These are phyloP conservation scores for Uloborus plumipes DNA, from an alignment of 2,888 invertebrate genomes.

Conservation along the genomic window DNA sequence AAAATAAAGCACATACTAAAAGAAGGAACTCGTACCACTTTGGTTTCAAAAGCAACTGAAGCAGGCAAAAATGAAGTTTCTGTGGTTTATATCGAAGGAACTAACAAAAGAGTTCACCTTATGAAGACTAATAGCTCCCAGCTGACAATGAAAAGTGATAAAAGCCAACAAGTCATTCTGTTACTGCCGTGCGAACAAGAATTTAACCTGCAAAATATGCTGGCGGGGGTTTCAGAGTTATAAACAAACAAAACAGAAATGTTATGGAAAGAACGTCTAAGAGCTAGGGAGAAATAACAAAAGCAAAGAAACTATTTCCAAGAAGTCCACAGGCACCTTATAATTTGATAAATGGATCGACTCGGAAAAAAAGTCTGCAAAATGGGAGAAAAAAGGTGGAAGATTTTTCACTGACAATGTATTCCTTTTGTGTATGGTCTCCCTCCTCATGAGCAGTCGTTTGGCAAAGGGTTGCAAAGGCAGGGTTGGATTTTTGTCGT, in stretches of 20 bases:
- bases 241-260: slow-evolving; percentile 16
- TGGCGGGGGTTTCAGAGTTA: not conserved
- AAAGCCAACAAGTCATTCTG: slow-evolving; percentile 38
- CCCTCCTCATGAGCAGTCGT: slow-evolving; percentile 5
- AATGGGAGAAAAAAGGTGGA: not conserved
- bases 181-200: slow-evolving; percentile 9
- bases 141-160: slow-evolving; percentile 38
- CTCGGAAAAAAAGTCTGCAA: slow-evolving; percentile 9
- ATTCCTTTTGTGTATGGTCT: slow-evolving; percentile 15
- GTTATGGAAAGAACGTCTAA: slow-evolving; percentile 18
- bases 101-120: slow-evolving; percentile 19
- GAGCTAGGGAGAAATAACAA: slow-evolving; percentile 14
- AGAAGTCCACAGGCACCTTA: slow-evolving; percentile 46
- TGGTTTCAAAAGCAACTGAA: not conserved
- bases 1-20: not conserved
- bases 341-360: slow-evolving; percentile 59
- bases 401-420: slow-evolving; percentile 22
- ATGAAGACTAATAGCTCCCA: slow-evolving; percentile 41
- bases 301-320: slow-evolving; percentile 4
- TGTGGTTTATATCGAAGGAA: not conserved
- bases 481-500: not conserved
- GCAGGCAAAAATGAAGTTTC: not conserved
- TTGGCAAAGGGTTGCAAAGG: slow-evolving; percentile 4
- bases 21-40: not conserved
- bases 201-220: slow-evolving; percentile 28